Percentiles rank a stretch among this genome's conserved stretches.
phyloP scores from a whole-genome alignment of 2,113 vertebrate species.

The Clarias macrocephalus region DNA sequence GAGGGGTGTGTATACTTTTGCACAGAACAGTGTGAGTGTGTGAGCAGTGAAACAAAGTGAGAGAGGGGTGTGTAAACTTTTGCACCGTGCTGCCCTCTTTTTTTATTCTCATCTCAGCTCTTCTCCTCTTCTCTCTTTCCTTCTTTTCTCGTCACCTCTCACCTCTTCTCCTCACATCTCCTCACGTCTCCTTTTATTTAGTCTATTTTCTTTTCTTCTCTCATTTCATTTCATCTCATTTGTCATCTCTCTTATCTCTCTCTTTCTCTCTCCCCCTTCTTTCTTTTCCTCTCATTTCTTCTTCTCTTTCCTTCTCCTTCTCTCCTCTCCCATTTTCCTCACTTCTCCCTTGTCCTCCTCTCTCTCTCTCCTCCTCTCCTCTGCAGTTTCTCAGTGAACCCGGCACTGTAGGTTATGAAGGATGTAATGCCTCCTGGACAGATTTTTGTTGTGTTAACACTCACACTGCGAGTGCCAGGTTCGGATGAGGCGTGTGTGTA shows the following conservation, averaged over 20 bases:
- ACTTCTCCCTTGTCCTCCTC: background rate
- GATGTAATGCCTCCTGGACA: conserved; percentile 40
- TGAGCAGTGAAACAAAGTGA: background rate
- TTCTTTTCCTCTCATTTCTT: too few relatives aligned
- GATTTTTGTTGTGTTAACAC: conserved; percentile 37
- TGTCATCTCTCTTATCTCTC: too few relatives aligned
- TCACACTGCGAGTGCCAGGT: conserved; percentile 18
- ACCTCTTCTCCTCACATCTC: background rate
- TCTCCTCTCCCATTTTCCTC: background rate
- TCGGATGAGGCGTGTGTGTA: conserved; percentile 19
- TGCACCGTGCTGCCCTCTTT: background rate
- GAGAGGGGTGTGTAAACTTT: background rate
- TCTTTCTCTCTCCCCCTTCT: too few relatives aligned
- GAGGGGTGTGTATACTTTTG: background rate
- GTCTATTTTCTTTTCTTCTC: background rate
- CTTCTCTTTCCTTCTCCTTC: too few relatives aligned
- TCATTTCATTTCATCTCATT: too few relatives aligned
- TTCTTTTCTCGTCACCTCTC: background rate
- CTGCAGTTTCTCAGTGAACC: background rate
- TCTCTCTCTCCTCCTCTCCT: background rate
- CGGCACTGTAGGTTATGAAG: background rate
- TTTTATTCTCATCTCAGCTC: background rate
- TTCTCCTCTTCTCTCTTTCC: background rate
- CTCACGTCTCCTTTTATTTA: too few relatives aligned
- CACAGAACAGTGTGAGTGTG: background rate